phyloP scores from a whole-genome alignment of 2,888 invertebrate species.

The Tachina fera region DNA sequence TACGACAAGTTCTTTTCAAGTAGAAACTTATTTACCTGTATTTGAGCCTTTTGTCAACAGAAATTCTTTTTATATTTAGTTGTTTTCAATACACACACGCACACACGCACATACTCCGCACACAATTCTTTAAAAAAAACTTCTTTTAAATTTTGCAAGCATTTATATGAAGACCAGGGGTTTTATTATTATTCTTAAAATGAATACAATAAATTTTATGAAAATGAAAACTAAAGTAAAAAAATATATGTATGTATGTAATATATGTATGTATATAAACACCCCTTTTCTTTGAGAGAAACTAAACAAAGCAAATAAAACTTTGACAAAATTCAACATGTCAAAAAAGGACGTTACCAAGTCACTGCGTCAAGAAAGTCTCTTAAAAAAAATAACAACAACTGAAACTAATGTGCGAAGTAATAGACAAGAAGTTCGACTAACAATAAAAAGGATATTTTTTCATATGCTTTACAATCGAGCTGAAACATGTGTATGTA shows the following conservation, averaged over 20 bases:
- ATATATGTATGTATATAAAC: constrained; percentile 21
- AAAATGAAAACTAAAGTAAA: constrained; percentile 51
- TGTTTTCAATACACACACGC: constrained; percentile 1
- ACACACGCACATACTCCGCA: background rate
- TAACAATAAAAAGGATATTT: constrained; percentile 49
- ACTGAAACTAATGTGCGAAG: constrained; percentile 38
- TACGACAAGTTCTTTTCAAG: constrained; percentile 71
- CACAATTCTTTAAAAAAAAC: constrained; percentile 5
- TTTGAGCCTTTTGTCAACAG: constrained; percentile 60
- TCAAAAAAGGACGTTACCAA: constrained; percentile 74
- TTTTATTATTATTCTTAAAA: constrained; percentile 32
- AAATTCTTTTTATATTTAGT: constrained; percentile 35
- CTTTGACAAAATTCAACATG: constrained; percentile 64
- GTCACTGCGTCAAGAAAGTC: constrained; percentile 73
- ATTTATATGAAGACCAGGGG: constrained; percentile 63
- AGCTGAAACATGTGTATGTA: background rate
- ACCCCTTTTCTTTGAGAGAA: constrained; percentile 62
- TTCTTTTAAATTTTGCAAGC: constrained; percentile 48
- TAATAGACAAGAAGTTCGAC: constrained; percentile 41
- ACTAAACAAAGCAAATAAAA: constrained; percentile 54
- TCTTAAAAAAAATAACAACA: constrained; percentile 24
- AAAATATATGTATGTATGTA: no score
- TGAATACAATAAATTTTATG: constrained; percentile 54
- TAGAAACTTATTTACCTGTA: constrained; percentile 68
- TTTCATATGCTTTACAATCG: background rate